phyloP scores from a whole-genome alignment of 2,113 vertebrate species.

The Labeo catla region DNA sequence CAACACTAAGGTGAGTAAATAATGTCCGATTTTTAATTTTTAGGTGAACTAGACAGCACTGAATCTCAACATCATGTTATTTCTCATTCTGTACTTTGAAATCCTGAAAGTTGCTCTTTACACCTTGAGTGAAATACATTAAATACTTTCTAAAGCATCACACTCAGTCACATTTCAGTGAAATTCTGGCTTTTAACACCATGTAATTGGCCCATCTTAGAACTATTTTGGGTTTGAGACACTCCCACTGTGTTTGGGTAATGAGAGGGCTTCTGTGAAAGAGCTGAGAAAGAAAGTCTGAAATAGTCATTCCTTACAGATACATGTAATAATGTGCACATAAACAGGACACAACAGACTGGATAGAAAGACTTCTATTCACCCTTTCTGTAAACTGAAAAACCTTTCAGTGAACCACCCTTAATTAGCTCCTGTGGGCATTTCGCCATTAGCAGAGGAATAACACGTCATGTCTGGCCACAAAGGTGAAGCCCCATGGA shows the following conservation, averaged over 20 bases:
- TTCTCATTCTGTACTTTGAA: neutral
- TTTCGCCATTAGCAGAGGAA: slow-evolving; percentile 11
- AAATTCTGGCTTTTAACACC: neutral
- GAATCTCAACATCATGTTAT: neutral
- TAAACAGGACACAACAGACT: neutral
- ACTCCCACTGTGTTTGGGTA: slow-evolving; percentile 42
- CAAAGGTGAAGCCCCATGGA: neutral
- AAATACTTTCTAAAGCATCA: neutral
- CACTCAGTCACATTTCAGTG: neutral
- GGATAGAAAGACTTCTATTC: neutral
- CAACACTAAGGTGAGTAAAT: neutral
- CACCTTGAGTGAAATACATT: neutral
- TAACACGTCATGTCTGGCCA: neutral
- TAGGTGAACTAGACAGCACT: neutral
- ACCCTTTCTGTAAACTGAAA: neutral
- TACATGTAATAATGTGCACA: neutral
- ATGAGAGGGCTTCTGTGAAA: slow-evolving; percentile 48
- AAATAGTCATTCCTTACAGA: neutral
- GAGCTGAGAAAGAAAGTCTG: neutral
- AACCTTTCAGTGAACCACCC: neutral
- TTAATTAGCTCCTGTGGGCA: slow-evolving; percentile 10
- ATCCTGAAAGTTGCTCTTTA: neutral
- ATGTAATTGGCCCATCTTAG: slow-evolving; percentile 8
- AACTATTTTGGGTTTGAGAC: slow-evolving; percentile 46
- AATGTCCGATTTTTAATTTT: neutral